Evolutionary conservation across 2,113 vertebrate species (phyloP).

Genomic region (Alligator mississippiensis): DNA sequence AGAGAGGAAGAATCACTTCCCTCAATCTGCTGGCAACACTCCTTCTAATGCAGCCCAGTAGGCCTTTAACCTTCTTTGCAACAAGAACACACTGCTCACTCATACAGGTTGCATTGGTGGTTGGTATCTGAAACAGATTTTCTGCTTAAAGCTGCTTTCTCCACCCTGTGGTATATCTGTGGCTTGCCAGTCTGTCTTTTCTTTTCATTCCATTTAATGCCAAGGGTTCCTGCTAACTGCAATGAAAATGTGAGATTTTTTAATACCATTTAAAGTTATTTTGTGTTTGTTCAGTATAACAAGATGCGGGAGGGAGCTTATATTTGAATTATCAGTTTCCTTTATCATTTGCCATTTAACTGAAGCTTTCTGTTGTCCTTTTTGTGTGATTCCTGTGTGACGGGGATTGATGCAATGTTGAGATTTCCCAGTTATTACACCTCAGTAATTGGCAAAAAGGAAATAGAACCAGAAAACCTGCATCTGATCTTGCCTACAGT

Average conservation of each 20-base stretch:
- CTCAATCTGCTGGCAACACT: too few species aligned
- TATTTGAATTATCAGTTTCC: not conserved
- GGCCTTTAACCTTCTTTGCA: too few species aligned
- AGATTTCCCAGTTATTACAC: not conserved
- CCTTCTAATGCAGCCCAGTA: too few species aligned
- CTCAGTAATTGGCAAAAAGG: not conserved
- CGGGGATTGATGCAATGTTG: too few species aligned
- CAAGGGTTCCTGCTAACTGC: not conserved
- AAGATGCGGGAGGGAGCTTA: not conserved
- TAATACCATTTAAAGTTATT: not conserved
- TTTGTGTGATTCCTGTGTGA: not conserved
- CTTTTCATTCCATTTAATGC: not conserved
- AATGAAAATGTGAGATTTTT: not conserved
- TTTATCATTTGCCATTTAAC: not conserved
- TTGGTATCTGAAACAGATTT: not conserved
- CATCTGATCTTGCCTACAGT: too few species aligned
- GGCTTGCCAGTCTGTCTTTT: not conserved
- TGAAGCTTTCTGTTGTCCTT: not conserved
- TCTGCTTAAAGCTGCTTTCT: not conserved
- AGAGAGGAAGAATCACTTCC: too few species aligned
- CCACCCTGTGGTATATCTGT: not conserved
- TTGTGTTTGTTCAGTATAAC: not conserved
- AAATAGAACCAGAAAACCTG: not conserved
- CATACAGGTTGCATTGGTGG: not conserved
- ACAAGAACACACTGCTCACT: too few species aligned